Conservation (phyloP, 2,888 invertebrate genomes). For the Hirtodrosophila duncani region DNA sequence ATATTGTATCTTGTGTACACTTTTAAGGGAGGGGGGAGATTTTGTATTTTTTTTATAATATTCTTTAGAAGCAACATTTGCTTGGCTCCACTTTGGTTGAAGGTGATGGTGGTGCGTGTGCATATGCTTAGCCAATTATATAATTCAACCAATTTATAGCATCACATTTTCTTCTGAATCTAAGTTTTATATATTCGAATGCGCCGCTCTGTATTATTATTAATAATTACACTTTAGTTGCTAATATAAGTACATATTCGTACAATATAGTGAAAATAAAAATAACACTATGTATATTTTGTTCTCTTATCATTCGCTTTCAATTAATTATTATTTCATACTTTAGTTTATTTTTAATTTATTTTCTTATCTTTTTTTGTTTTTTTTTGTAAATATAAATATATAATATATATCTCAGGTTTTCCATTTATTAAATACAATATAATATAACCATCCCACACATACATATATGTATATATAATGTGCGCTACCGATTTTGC, state of each 20-base stretch:
- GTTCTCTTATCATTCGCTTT: conserved; percentile 40
- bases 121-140: conserved; percentile 17
- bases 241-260: conserved; percentile 60
- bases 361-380: conserved; percentile 13
- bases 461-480: too few species aligned
- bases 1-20: conserved; percentile 32
- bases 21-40: neutral
- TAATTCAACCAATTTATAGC: conserved; percentile 20
- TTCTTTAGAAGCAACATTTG: too few species aligned
- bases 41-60: conserved; percentile 2
- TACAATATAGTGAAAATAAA: conserved; percentile 72
- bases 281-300: conserved; percentile 71
- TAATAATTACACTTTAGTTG: conserved; percentile 27
- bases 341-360: conserved; percentile 12
- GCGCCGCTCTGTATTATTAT: conserved; percentile 38
- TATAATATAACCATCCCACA: conserved; percentile 66
- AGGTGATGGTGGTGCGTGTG: too few species aligned
- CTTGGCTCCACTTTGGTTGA: too few species aligned
- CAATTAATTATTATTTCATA: conserved; percentile 13
- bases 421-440: conserved; percentile 44
- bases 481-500: conserved; percentile 20
- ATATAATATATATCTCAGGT: conserved; percentile 68
- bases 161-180: conserved; percentile 45
- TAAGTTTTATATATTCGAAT: conserved; percentile 15
- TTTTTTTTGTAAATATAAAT: conserved; percentile 62